Evolutionary conservation across 1,140 invertebrate genomes (phyloP).

Genomic region (Varroa destructor): DNA sequence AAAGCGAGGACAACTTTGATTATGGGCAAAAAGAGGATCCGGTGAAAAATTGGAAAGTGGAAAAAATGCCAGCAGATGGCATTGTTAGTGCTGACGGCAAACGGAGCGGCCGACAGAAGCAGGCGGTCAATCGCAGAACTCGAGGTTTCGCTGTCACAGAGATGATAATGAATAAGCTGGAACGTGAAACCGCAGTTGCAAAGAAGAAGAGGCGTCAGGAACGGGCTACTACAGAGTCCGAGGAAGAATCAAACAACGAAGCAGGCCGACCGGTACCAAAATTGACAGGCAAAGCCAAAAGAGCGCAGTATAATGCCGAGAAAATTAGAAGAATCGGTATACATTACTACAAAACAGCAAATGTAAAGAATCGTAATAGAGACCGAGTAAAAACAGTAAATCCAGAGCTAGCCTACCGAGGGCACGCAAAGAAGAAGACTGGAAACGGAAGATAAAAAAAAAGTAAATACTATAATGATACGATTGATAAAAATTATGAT

Average conservation of each 20-base stretch:
- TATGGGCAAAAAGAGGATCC: neutral
- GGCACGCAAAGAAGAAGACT: conserved; percentile 34
- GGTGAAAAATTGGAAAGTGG: conserved; percentile 10
- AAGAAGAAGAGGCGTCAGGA: conserved; percentile 38
- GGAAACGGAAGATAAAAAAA: neutral
- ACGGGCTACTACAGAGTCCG: conserved; percentile 31
- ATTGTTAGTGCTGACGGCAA: neutral
- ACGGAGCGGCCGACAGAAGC: neutral
- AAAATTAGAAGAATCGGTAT: conserved; percentile 75
- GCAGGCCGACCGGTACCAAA: conserved; percentile 35
- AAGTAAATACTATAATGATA: conserved; percentile 27
- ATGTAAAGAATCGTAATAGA: conserved; percentile 77
- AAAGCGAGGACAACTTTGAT: conserved; percentile 13
- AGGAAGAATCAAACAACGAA: conserved; percentile 38
- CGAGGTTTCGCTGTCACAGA: conserved; percentile 23
- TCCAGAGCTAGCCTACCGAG: conserved; percentile 33
- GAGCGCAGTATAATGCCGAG: conserved; percentile 56
- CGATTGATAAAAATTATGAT: conserved; percentile 5
- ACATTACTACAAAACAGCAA: conserved; percentile 79
- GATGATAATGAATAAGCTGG: conserved; percentile 5
- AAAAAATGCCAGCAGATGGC: neutral
- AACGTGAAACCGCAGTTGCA: neutral
- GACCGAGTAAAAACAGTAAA: conserved; percentile 34
- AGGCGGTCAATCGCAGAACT: conserved; percentile 9
- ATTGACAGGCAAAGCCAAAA: conserved; percentile 59